phyloP scores from a whole-genome alignment of 2,113 vertebrate species.

The Lagopus leucura region DNA sequence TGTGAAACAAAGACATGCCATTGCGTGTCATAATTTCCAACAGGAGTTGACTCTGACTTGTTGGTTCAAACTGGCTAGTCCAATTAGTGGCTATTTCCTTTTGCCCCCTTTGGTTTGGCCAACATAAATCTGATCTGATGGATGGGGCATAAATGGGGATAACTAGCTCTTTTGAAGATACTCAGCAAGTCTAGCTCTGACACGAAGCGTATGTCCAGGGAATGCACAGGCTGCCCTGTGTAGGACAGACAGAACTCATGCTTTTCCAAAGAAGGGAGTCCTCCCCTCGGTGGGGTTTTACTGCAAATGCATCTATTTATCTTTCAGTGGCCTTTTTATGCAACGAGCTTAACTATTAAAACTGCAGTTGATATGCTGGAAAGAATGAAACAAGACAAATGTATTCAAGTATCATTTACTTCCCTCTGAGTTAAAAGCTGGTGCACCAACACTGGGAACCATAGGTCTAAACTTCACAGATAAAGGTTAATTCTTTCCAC shows the following conservation, averaged over 20 bases:
- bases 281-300: neutral
- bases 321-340: neutral
- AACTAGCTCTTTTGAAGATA: slow-evolving; percentile 50
- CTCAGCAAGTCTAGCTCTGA: neutral
- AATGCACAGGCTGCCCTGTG: neutral
- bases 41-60: slow-evolving; percentile 48
- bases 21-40: neutral
- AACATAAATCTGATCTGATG: slow-evolving; percentile 53
- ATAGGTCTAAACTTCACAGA: neutral
- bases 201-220: neutral
- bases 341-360: neutral
- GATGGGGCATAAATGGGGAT: slow-evolving; percentile 35
- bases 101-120: slow-evolving; percentile 25
- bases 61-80: slow-evolving; percentile 32
- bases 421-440: neutral
- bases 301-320: neutral
- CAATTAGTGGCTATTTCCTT: slow-evolving; percentile 56
- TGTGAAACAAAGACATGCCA: slow-evolving; percentile 27
- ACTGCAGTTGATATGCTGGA: rapidly evolving
- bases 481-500: neutral
- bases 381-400: neutral
- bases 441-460: neutral
- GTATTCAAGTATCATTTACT: neutral
- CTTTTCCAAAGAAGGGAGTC: neutral
- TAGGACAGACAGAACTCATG: neutral